These are phyloP conservation scores for Cyphomyrus plagiostoma DNA, from an alignment of 2,113 vertebrate species.

Conservation along the genomic window DNA sequence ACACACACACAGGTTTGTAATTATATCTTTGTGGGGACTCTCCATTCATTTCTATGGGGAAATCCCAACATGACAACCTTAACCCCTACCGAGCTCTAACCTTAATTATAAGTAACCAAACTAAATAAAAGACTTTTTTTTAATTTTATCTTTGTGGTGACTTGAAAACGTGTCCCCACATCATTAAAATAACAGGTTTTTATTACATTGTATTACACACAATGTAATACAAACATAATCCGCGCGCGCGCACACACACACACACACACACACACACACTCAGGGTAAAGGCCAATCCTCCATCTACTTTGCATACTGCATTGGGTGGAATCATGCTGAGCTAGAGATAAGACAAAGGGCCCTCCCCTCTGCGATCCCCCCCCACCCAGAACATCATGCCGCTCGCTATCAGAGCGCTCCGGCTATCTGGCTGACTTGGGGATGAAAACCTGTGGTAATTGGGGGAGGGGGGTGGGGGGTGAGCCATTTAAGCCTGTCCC, in stretches of 20 bases:
- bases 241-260: conserved; percentile 6
- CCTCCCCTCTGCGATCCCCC: background rate
- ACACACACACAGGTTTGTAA: conserved; percentile 3
- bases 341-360: conserved; percentile 45
- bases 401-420: background rate
- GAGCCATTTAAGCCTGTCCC: background rate
- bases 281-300: background rate
- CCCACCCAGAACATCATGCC: background rate
- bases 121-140: no score
- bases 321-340: conserved; percentile 52
- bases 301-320: conserved; percentile 30
- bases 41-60: no score
- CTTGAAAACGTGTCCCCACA: no score
- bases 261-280: conserved; percentile 12
- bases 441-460: background rate
- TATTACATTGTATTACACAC: no score
- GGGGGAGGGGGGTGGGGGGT: background rate
- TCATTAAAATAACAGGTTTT: no score
- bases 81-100: no score
- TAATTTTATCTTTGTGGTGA: no score
- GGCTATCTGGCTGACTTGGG: background rate
- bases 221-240: no score
- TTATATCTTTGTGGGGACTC: no score
- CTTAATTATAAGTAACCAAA: no score
- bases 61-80: no score